Evolutionary conservation across 2,888 invertebrate species (phyloP), one percentile per base, ranked within the genome.

Genomic region (Abrostola tripartita): DNA sequence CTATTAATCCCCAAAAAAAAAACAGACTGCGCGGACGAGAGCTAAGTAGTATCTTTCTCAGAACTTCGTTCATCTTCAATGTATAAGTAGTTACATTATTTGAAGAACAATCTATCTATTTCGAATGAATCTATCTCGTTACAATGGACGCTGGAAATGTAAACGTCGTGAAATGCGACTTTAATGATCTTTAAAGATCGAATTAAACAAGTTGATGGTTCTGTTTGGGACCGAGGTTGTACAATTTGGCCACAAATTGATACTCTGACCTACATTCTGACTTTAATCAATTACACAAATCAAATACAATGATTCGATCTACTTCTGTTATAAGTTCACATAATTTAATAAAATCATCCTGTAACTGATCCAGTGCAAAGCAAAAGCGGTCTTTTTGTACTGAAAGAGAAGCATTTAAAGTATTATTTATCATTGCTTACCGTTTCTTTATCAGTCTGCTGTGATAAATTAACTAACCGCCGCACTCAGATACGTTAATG

Each of bases 101-200:
- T 5, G 42, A 6, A 12, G 11, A 12, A n/a, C 24, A 42, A 7
- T n/a, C 52, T 50, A 35, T 52, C 71, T 71, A 42, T 41, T 62
- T 41, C 50, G 2, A 65, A 77, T 65, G 58, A 41, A 67, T 75
- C 62, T 63, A 76, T 73, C 67, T 69, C 65, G 62, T 65, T 72
- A 63, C 68, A 68, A 71, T 65, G 14, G 47, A 40, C 35, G 63
- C 57, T 62, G 61, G 71, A 69, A 69, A 69, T 55, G 41, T 66
- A 52, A 68, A 65, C 61, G 65, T 63, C 67, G 68, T 52, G 59
- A 76, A 69, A 73, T 64, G 61, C n/a, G 51, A 56, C 40, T 79
- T 77, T 79, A 76, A 69, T 76, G 79, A 61, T 51, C 59, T 66
- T 61, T 65, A 74, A 71, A 78, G 58, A 71, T 78, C 62, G 49